These are phyloP conservation scores for Sebastes matsubarae DNA, from an alignment of 2,797 vertebrate genomes.

Conservation along the genomic window DNA sequence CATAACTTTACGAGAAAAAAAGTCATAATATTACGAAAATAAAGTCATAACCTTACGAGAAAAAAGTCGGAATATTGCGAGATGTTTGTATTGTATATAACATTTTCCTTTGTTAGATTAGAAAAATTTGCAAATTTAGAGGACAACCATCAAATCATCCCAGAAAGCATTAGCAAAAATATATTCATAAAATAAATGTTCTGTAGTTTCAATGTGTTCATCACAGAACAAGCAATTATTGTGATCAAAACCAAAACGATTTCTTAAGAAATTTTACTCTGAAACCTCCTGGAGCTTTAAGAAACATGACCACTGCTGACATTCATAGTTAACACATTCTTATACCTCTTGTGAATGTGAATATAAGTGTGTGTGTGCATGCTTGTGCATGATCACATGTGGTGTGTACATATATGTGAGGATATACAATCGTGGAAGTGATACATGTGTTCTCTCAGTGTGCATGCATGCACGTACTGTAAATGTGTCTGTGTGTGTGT, in stretches of 20 bases:
- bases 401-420: background rate
- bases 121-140: too few species aligned
- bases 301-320: background rate
- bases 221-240: too few species aligned
- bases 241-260: too few species aligned
- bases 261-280: too few species aligned
- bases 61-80: too few species aligned
- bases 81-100: too few species aligned
- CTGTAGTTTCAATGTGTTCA: too few species aligned
- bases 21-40: rapidly evolving
- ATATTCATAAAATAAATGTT: too few species aligned
- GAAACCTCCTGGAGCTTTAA: background rate
- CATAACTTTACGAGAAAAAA: too few species aligned
- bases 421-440: background rate
- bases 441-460: background rate
- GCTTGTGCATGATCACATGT: background rate
- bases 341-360: background rate
- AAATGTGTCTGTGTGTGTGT: background rate
- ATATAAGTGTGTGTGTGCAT: background rate
- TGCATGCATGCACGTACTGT: background rate
- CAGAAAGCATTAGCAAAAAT: too few species aligned
- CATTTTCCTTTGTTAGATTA: too few species aligned
- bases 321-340: conserved; percentile 9
- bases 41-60: rapidly evolving
- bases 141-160: too few species aligned